Evolutionary conservation across 2,888 invertebrate species (phyloP), one percentile per base, ranked within the genome.

Genomic region (Epiblema foenella): DNA sequence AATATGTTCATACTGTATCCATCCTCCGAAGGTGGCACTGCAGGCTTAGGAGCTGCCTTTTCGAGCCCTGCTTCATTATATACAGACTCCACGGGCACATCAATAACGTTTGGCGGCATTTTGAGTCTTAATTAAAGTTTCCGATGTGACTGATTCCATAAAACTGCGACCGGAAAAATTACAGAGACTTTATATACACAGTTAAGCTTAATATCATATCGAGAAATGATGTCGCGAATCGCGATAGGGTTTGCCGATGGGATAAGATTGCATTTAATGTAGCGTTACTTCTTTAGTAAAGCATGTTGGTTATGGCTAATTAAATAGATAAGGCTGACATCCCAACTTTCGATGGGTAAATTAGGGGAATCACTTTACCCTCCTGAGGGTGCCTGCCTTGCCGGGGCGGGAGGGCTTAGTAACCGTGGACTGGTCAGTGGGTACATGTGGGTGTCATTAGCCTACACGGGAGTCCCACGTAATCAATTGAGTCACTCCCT

Each of bases 1-100:
- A 87, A 85, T 58, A 87, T 83, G 57, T 79, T 84, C 11, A 89
- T 68, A 4, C 77, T 77, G 69, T 87, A 84, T 66, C 76, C 77
- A 57, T 77, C 75, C 72, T 65, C 11, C 15, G 63, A 18, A 11
- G 15, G 37, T 33, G 29, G 15, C 5, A 57, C 57, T 39, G 20
- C 37, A 29, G 63, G 15, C 42, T 24, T 29, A 11, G 65, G 29
- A 29, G 46, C 33, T n/a, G 58, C 29, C 10, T 52, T 59, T 0
- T 37, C n/a, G n/a, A 54, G 39, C 3, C 46, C 59, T 1, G 11
- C n/a, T 8, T 18, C 33, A 33, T 70, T 64, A 58, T 46, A 65
- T 20, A 69, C 59, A 54, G n/a, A 42, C 71, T 83, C 80, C 7
- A 80, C 66, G 0, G 76, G 67, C 5, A 72, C 17, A 17, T 83